Percentiles rank a stretch among this genome's conserved stretches.
Evolutionary conservation across 2,113 vertebrate species (phyloP).

Genomic region (Gallinago paraguaiae): DNA sequence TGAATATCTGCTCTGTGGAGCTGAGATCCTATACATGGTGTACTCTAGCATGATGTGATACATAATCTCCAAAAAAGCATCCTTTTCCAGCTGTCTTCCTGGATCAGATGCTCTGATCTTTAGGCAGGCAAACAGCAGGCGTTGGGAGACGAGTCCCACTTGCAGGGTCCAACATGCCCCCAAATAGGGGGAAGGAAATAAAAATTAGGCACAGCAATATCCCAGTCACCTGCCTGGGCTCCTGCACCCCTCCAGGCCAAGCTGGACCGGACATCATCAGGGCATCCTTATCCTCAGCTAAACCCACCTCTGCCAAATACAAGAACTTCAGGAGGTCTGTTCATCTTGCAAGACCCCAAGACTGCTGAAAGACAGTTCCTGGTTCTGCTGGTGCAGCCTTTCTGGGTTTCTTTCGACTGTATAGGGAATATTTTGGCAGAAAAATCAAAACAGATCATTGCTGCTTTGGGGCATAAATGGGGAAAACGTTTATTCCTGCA

Average conservation of each 20-base stretch:
- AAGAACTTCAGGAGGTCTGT: background rate
- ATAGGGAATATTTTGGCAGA: background rate
- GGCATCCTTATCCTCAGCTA: background rate
- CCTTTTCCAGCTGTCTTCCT: background rate
- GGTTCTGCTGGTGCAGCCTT: background rate
- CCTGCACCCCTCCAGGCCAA: background rate
- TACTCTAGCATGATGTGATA: background rate
- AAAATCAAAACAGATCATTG: background rate
- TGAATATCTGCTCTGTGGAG: background rate
- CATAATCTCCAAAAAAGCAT: background rate
- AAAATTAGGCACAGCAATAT: background rate
- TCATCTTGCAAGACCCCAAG: background rate
- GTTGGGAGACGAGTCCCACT: background rate
- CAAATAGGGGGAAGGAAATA: background rate
- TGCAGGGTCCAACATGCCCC: background rate
- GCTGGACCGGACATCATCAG: background rate
- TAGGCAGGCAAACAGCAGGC: background rate
- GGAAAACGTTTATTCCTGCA: background rate
- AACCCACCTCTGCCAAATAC: background rate
- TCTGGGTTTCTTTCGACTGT: background rate
- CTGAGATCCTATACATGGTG: fast-evolving
- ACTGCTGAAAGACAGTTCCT: background rate
- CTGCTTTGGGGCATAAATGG: background rate
- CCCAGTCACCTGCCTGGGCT: background rate
- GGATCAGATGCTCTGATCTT: background rate